phyloP scores from a whole-genome alignment of 2,113 vertebrate genomes.

The Trichomycterus rosablanca region DNA sequence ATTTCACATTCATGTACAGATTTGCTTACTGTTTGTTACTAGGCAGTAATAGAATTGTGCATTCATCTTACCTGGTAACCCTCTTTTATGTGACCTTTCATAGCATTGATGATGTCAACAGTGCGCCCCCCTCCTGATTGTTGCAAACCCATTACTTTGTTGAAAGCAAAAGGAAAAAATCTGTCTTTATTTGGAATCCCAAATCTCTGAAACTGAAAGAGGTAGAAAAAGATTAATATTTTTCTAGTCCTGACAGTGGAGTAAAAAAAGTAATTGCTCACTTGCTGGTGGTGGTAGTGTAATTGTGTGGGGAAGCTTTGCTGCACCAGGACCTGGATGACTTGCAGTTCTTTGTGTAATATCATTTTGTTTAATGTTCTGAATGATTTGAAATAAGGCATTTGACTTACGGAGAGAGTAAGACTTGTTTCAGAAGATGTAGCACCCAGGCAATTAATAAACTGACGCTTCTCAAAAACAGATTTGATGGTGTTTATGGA shows the following conservation, averaged over 20 bases:
- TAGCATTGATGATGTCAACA: slow-evolving; percentile 22
- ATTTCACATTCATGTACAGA: neutral
- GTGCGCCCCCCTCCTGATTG: neutral
- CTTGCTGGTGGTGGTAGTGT: no score
- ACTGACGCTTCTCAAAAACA: slow-evolving; percentile 10
- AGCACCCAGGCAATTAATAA: slow-evolving; percentile 1
- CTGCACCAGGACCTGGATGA: no score
- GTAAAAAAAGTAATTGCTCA: neutral
- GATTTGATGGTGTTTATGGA: slow-evolving; percentile 31
- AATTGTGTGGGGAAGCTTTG: no score
- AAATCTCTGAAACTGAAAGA: slow-evolving; percentile 28
- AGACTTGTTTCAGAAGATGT: neutral
- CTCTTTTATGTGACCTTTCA: slow-evolving; percentile 24
- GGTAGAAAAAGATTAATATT: no score
- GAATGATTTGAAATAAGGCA: no score
- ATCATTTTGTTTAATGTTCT: no score
- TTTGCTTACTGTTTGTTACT: neutral
- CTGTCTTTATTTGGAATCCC: neutral
- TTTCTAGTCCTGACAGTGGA: neutral
- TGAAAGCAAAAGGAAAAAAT: slow-evolving; percentile 19
- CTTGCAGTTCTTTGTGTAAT: no score
- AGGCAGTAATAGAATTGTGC: neutral
- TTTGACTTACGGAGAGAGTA: no score
- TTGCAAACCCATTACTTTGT: slow-evolving; percentile 32
- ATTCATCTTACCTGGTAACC: slow-evolving; percentile 23